Conservation (phyloP, 2,797 vertebrate genomes). For the Tiaroga cobitis region DNA sequence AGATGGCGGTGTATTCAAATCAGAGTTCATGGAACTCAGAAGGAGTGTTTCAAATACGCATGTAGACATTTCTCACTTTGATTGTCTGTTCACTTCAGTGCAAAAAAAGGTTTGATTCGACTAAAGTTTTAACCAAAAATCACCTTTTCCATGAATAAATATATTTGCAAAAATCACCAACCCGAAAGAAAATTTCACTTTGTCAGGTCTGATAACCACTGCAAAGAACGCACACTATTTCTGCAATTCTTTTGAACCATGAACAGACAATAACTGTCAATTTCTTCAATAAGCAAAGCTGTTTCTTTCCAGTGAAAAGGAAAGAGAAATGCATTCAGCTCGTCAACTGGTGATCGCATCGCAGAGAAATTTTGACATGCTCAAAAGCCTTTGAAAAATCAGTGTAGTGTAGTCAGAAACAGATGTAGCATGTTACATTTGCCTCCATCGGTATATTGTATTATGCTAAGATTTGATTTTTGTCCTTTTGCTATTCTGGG, state of each 20-base stretch:
- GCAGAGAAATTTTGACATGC: slow-evolving; percentile 31
- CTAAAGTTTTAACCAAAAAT: slow-evolving; percentile 7
- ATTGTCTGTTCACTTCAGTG: slow-evolving; percentile 19
- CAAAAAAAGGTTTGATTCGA: not conserved
- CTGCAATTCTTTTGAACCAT: not conserved
- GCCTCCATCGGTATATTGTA: slow-evolving; percentile 21
- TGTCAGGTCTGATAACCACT: slow-evolving; percentile 28
- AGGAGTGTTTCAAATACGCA: not conserved
- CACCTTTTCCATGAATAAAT: slow-evolving; percentile 33
- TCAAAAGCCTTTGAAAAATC: slow-evolving; percentile 48
- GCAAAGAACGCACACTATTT: slow-evolving; percentile 5
- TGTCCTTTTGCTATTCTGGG: slow-evolving; percentile 25
- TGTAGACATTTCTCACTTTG: slow-evolving; percentile 24
- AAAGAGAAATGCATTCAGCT: slow-evolving; percentile 24
- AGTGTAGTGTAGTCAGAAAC: slow-evolving; percentile 36
- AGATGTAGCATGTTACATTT: slow-evolving; percentile 39
- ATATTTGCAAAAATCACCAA: slow-evolving; percentile 9
- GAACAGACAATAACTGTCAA: slow-evolving; percentile 18
- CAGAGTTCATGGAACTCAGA: not conserved
- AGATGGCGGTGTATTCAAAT: slow-evolving; percentile 21
- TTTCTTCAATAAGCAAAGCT: slow-evolving; percentile 22
- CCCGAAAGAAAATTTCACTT: not conserved
- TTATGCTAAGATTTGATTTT: slow-evolving; percentile 37
- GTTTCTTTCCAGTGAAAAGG: slow-evolving; percentile 16
- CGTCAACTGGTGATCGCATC: slow-evolving; percentile 34